Conservation (phyloP, 1,140 invertebrate species). For the Scaptomyza hsui region DNA sequence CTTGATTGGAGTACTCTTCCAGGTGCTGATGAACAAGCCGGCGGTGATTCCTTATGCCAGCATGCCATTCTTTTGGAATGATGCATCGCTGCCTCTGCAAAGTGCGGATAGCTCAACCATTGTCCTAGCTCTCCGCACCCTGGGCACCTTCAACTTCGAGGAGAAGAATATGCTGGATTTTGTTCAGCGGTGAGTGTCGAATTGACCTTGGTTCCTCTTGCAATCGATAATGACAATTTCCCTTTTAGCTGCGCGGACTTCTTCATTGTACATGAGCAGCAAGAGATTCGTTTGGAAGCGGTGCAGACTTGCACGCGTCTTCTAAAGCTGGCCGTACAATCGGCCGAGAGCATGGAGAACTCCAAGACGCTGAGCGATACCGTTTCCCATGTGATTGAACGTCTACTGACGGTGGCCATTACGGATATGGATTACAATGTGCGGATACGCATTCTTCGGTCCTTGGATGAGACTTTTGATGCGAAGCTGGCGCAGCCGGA, state of each 20-base stretch:
- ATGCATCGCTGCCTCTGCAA: conserved; percentile 75
- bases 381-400: conserved; percentile 95
- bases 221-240: too few relatives aligned
- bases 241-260: conserved; percentile 91
- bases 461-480: conserved; percentile 97
- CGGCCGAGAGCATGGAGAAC: conserved; percentile 85
- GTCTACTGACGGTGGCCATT: conserved; percentile 96
- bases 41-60: conserved; percentile 86
- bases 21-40: conserved; percentile 95
- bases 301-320: conserved; percentile 96
- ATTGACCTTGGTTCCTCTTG: too few relatives aligned
- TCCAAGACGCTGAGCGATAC: conserved; percentile 93
- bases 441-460: conserved; percentile 95
- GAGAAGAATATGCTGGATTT: conserved; percentile 96
- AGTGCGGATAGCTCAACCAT: conserved; percentile 90
- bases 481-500: conserved; percentile 97
- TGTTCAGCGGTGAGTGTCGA: conserved; percentile 87
- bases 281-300: conserved; percentile 96
- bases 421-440: conserved; percentile 98
- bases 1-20: conserved; percentile 92
- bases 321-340: conserved; percentile 91
- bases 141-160: conserved; percentile 98
- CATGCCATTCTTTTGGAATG: conserved; percentile 53
- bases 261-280: conserved; percentile 95
- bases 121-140: conserved; percentile 95